These are phyloP conservation scores for Zoanthus sansibaricus DNA, from an alignment of 92 coral and sea anemone species.

Conservation along the genomic window DNA sequence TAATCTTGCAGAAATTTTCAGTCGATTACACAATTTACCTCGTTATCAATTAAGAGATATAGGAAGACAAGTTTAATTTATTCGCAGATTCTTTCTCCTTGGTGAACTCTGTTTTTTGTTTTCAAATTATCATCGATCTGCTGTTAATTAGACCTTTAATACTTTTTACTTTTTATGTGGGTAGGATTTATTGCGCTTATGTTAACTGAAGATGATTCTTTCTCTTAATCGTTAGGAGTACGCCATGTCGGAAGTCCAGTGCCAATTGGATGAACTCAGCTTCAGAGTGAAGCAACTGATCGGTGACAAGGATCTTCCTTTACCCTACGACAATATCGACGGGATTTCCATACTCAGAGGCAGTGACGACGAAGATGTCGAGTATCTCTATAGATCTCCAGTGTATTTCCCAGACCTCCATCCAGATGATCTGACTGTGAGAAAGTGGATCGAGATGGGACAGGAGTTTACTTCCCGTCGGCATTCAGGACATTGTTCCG, in stretches of 20 bases:
- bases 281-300: constrained; percentile 23
- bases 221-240: not conserved
- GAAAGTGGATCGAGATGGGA: constrained; percentile 9
- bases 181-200: too few species aligned
- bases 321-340: not conserved
- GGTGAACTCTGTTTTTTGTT: too few species aligned
- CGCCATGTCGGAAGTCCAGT: constrained; percentile 40
- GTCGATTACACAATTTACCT: too few species aligned
- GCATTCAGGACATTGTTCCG: not conserved
- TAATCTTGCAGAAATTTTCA: too few species aligned
- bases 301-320: not conserved
- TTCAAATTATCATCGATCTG: too few species aligned
- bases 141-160: too few species aligned
- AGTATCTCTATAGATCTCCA: constrained; percentile 29
- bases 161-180: too few species aligned
- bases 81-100: too few species aligned
- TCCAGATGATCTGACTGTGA: not conserved
- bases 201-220: not conserved
- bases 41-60: too few species aligned
- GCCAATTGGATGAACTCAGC: constrained; percentile 25
- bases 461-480: not conserved
- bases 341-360: not conserved
- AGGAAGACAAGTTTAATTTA: too few species aligned
- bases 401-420: constrained; percentile 9
- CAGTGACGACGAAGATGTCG: constrained; percentile 19